Base-by-base conservation (phyloP, 2,888 invertebrate genomes). In the Cheilosia grossa region DNA sequence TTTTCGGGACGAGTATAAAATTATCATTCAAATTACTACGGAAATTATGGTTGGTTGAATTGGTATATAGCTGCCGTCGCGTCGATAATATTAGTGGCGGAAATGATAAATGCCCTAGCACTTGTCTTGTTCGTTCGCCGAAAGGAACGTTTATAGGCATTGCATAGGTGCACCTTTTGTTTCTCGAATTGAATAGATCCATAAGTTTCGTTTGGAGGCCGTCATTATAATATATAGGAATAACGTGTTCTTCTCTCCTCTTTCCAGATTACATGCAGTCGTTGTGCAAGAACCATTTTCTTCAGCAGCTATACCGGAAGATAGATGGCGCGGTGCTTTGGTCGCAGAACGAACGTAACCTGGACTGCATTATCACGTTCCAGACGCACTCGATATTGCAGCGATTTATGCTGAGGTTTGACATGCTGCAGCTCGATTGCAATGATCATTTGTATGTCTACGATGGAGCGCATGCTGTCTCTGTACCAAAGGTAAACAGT, bases 371-470 rank as follows among this genome's bases (percentile, higher is more conserved):
- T 89, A 96, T 98, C 91, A 98, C 98, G 74, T 98, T 98, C 93
- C 98, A 98, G 93, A 98, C 98, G 88, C 97, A 98, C 93, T 97
- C 97, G 91, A 97, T 98, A 89, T 94, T 98, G 89, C 98, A 98
- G 93, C 94, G 97, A 89, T 98, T 98, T 92, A 98, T 98, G 97
- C 94, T 98, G 89, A 95, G 98, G 90, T 98, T 98, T 92, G 98
- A 98, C 91, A 94, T 96, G 92, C 94, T 98, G 89, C 97, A 97
- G 92, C 94, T 98, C 87, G 98, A 98, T 93, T 98, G 98, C 93
- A 98, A 98, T 91, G 98, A 98, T 92, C 97, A 97, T 92, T 95
- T 98, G 72, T 96, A 95, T 90, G 96, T 98, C 90, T 98, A 97
- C 91, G 98, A 98, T 92, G 98, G 98, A 2, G 97, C 97, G 17